Evolutionary conservation across 2,113 vertebrate species (phyloP).

Genomic region (Etheostoma spectabile): DNA sequence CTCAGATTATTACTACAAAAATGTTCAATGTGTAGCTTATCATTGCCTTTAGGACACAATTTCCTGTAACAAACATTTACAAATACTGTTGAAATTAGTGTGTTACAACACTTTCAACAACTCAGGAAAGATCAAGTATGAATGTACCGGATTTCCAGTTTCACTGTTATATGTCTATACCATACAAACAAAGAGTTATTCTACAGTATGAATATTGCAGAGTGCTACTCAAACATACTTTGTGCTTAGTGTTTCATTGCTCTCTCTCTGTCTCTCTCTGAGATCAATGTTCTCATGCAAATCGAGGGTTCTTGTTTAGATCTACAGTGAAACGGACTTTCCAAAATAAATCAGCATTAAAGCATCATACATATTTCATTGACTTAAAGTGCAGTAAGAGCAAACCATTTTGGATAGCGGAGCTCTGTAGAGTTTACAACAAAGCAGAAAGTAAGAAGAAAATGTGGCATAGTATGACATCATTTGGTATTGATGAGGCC

Average conservation of each 20-base stretch:
- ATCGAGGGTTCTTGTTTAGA: conserved; percentile 74
- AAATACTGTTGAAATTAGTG: conserved; percentile 25
- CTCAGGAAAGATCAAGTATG: neutral
- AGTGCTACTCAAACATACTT: conserved; percentile 71
- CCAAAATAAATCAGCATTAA: conserved; percentile 82
- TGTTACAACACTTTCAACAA: conserved; percentile 28
- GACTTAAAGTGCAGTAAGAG: conserved; percentile 76
- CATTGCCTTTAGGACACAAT: conserved; percentile 65
- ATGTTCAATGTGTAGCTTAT: conserved; percentile 56
- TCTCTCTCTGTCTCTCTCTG: conserved; percentile 50
- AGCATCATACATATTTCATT: conserved; percentile 83
- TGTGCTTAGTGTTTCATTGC: conserved; percentile 69
- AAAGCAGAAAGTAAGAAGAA: conserved; percentile 63
- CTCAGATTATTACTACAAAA: conserved; percentile 63
- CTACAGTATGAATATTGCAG: conserved; percentile 43
- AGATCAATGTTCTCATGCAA: conserved; percentile 79
- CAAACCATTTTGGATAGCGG: conserved; percentile 71
- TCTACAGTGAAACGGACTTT: conserved; percentile 75
- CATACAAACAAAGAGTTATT: conserved; percentile 55
- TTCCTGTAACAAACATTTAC: conserved; percentile 59
- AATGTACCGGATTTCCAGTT: conserved; percentile 39
- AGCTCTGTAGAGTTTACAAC: conserved; percentile 58
- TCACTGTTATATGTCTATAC: conserved; percentile 35
- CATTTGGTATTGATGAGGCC: conserved; percentile 58
- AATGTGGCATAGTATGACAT: conserved; percentile 59